phyloP scores from a whole-genome alignment of 2,113 vertebrate species.

The Cheilinus undulatus region DNA sequence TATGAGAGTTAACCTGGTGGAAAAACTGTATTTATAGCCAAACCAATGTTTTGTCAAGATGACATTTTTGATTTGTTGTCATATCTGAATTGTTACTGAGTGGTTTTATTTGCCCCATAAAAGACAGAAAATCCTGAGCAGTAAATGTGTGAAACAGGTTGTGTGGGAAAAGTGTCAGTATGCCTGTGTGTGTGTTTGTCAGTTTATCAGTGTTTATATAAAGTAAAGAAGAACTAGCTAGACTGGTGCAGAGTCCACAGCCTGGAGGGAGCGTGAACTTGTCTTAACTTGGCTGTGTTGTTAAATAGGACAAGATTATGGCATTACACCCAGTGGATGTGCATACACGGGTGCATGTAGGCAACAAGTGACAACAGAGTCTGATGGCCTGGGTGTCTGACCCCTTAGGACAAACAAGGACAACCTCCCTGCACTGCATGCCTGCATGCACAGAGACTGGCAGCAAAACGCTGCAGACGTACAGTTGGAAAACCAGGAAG shows the following conservation, averaged over 20 bases:
- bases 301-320: slow-evolving; percentile 37
- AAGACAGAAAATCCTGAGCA: slow-evolving; percentile 19
- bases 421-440: slow-evolving; percentile 19
- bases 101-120: slow-evolving; percentile 49
- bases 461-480: slow-evolving; percentile 13
- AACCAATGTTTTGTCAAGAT: not conserved
- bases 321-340: slow-evolving; percentile 2
- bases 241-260: slow-evolving; percentile 79
- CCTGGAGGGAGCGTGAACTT: slow-evolving; percentile 48
- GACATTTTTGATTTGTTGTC: slow-evolving; percentile 36
- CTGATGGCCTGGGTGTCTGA: slow-evolving; percentile 37
- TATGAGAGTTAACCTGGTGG: not conserved
- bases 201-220: slow-evolving; percentile 72
- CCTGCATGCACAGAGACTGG: not conserved
- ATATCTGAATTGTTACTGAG: slow-evolving; percentile 9
- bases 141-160: slow-evolving; percentile 61
- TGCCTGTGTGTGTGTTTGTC: slow-evolving; percentile 23
- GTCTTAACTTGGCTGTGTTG: slow-evolving; percentile 66
- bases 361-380: slow-evolving; percentile 31
- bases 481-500: slow-evolving; percentile 10
- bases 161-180: slow-evolving; percentile 40
- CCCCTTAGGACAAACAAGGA: slow-evolving; percentile 50
- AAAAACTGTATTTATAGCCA: slow-evolving; percentile 21
- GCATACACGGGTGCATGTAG: slow-evolving; percentile 3
- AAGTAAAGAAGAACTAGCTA: slow-evolving; percentile 69